Conservation (phyloP, 30 jellyfish, hydroid and myxozoan species). For the Catostylus mosaicus region DNA sequence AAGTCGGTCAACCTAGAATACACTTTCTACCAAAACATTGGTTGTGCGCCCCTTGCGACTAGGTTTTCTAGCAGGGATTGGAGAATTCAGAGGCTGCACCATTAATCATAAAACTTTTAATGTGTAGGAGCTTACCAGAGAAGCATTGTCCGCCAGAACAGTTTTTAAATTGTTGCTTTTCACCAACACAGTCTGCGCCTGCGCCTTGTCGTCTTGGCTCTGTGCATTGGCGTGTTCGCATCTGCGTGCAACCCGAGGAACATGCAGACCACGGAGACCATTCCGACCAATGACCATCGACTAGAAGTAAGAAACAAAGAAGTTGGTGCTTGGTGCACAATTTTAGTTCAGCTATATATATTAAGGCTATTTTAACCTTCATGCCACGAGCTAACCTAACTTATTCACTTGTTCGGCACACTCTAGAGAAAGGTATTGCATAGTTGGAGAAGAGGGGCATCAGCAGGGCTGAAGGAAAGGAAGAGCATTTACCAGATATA, state of each 20-base stretch:
- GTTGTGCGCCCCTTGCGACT: too few relatives aligned
- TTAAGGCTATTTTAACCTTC: too few relatives aligned
- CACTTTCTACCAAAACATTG: too few relatives aligned
- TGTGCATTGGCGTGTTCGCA: conserved; percentile 13
- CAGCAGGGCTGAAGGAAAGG: too few relatives aligned
- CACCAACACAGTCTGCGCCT: conserved; percentile 24
- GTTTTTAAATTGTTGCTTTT: not conserved
- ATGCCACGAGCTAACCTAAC: too few relatives aligned
- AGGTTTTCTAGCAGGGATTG: too few relatives aligned
- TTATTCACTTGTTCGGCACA: too few relatives aligned
- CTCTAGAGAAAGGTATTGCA: too few relatives aligned
- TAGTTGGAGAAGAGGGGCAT: too few relatives aligned
- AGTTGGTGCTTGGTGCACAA: not conserved
- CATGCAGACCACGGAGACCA: conserved; percentile 33
- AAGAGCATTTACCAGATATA: too few relatives aligned
- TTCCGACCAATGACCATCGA: conserved; percentile 27
- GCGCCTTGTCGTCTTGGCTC: conserved; percentile 33
- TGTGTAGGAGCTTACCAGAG: not conserved
- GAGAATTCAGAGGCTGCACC: too few relatives aligned
- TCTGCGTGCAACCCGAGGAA: conserved; percentile 6
- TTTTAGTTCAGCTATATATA: not conserved
- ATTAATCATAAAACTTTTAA: not conserved
- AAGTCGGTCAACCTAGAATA: too few relatives aligned
- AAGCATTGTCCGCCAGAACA: conserved; percentile 29
- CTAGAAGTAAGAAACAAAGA: not conserved